phyloP scores from a whole-genome alignment of 1,140 invertebrate species.

The Drosophila sp. region DNA sequence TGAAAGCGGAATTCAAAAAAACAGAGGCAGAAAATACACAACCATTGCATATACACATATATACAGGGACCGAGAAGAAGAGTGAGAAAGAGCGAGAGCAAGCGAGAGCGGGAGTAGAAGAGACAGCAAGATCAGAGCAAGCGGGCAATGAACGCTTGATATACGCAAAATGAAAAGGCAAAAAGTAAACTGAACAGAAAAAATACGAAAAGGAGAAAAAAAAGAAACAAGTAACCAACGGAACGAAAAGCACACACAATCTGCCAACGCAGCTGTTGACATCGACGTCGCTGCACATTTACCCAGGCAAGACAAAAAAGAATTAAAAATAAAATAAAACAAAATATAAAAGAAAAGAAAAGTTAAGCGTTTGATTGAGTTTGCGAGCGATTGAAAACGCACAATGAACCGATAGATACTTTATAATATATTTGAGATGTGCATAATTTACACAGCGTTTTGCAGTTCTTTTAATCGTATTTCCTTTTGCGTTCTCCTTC shows the following conservation, averaged over 20 bases:
- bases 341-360: constrained; percentile 32
- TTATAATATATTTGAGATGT: constrained; percentile 57
- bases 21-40: constrained; percentile 21
- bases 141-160: constrained; percentile 81
- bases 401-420: constrained; percentile 63
- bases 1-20: constrained; percentile 13
- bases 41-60: background rate
- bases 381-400: constrained; percentile 64
- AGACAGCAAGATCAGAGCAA: constrained; percentile 50
- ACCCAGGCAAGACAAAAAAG: constrained; percentile 8
- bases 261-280: constrained; percentile 39
- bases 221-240: constrained; percentile 56
- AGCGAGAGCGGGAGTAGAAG: constrained; percentile 15
- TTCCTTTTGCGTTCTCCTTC: background rate
- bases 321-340: background rate
- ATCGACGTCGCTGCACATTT: constrained; percentile 52
- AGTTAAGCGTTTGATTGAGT: constrained; percentile 71
- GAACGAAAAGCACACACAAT: constrained; percentile 64
- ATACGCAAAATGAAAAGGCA: constrained; percentile 63
- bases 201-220: constrained; percentile 30
- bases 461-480: background rate
- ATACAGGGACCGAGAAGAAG: constrained; percentile 8
- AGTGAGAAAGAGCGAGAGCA: background rate
- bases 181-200: constrained; percentile 38
- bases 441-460: constrained; percentile 56